These are phyloP conservation scores for Stratiolaelaps scimitus DNA, from an alignment of 1,140 invertebrate species.

Conservation along the genomic window DNA sequence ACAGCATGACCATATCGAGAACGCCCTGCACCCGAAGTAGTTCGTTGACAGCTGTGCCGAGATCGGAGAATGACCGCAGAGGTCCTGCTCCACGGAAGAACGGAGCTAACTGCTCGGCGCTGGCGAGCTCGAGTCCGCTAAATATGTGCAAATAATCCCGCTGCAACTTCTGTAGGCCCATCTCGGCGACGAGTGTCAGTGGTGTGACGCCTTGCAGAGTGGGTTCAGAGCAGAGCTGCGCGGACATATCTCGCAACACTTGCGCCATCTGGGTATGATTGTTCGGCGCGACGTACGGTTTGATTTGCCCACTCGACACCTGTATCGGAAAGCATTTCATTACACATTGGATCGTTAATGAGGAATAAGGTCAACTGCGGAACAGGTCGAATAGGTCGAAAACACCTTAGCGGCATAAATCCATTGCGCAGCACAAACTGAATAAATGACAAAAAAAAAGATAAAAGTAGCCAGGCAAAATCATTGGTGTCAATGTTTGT, in stretches of 20 bases:
- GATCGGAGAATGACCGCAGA: constrained; percentile 2
- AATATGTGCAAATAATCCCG: constrained; percentile 27
- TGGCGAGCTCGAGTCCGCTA: constrained; percentile 18
- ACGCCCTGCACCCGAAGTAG: constrained; percentile 12
- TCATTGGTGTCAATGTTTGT: no score
- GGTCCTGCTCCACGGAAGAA: constrained; percentile 21
- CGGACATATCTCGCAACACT: constrained; percentile 13
- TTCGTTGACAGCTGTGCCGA: background rate
- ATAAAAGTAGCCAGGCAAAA: no score
- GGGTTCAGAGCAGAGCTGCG: constrained; percentile 15
- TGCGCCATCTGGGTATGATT: constrained; percentile 19
- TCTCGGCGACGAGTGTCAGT: constrained; percentile 8
- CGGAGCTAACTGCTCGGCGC: constrained; percentile 6
- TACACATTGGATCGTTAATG: no score
- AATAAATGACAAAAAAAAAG: no score
- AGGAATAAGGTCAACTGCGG: no score
- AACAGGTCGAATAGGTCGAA: no score
- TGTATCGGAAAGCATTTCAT: background rate
- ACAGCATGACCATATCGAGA: constrained; percentile 24
- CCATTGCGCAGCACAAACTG: no score
- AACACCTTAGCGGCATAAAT: no score
- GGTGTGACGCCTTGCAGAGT: constrained; percentile 12
- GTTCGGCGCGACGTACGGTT: constrained; percentile 25
- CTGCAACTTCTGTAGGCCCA: constrained; percentile 21
- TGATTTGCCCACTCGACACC: constrained; percentile 22